Base-by-base conservation (phyloP, 1,140 invertebrate species). In the Drosophila nigromelanica region DNA sequence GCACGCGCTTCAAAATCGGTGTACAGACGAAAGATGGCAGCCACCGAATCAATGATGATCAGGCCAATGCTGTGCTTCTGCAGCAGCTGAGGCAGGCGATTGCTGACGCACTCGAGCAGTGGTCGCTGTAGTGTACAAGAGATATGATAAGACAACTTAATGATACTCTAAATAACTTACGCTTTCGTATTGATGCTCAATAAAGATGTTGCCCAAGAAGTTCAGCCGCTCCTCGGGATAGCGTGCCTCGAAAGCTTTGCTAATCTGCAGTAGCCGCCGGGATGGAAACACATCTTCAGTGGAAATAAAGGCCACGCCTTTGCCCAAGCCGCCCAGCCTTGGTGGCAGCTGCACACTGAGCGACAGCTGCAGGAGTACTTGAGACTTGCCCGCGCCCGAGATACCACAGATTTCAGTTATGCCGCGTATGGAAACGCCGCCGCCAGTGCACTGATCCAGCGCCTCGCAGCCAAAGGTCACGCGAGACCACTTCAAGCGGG, bases 361-460 rank as follows among this genome's bases (percentile, higher is more conserved):
- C 39, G 93, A 92, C 4, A 97, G 87, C 92, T 98, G 96, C 27
- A 98, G 90, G 76, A 95, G 96, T 12, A 98, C 81, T 92, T 98
- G 97, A 1, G 97, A 97, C 93, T 98, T 98, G 14, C 97, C 97
- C 78, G 93, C 94, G 7, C 96, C 96, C 92, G 96, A 96, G 90
- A 95, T 94, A 11, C 97, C 97, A 92, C 94, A 95, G 82, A 98
- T 94, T 93, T 98, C 97, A 50, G 96, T 97, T 12, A 98, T 94
- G 18, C 96, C 95, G 62, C 94, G 93, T 63, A 92, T 93, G 27
- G 94, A 92, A 54, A 98, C 93, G n/a, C 97, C 97, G 35, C 97
- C 97, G 78, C 92, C 86, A 27, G 95, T 92, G 63, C 94, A 87
- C 24, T 81, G 74, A 91, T 97, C 95, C 54, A 97, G 90, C 27